These are phyloP conservation scores for Rattus norvegicus DNA, from an alignment of 2,113 vertebrate genomes.

Conservation along the genomic window DNA sequence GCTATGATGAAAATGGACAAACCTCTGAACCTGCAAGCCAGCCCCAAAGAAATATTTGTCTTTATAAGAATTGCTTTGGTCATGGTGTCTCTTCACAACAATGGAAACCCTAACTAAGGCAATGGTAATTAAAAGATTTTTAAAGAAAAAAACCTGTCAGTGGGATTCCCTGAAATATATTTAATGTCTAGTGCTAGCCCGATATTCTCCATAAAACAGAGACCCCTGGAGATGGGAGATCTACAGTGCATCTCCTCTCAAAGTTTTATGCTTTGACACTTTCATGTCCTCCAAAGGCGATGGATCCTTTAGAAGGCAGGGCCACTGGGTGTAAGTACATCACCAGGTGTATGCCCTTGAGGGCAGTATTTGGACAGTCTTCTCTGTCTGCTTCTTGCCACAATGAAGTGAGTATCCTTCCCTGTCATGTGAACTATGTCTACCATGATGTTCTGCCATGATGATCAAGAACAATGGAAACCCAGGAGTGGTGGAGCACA, in stretches of 20 bases:
- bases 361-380: not conserved
- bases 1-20: no score
- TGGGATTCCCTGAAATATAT: not conserved
- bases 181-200: not conserved
- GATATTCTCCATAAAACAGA: not conserved
- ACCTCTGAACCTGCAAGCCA: no score
- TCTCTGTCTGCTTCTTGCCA: not conserved
- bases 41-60: no score
- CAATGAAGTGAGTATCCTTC: not conserved
- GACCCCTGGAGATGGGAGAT: not conserved
- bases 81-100: no score
- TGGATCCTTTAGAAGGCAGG: not conserved
- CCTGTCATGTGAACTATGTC: no score
- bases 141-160: not conserved
- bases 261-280: not conserved
- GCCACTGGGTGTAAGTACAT: not conserved
- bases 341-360: not conserved
- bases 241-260: not conserved
- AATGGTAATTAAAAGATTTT: not conserved
- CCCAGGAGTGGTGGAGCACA: not conserved
- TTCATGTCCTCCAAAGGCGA: not conserved
- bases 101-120: no score
- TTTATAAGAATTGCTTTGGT: no score
- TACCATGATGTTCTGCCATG: not conserved
- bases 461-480: not conserved